A percentile compares a stretch with the other conserved stretches of the same genome.
Conservation (phyloP, 2,113 vertebrate species). For the Strix aluco region DNA sequence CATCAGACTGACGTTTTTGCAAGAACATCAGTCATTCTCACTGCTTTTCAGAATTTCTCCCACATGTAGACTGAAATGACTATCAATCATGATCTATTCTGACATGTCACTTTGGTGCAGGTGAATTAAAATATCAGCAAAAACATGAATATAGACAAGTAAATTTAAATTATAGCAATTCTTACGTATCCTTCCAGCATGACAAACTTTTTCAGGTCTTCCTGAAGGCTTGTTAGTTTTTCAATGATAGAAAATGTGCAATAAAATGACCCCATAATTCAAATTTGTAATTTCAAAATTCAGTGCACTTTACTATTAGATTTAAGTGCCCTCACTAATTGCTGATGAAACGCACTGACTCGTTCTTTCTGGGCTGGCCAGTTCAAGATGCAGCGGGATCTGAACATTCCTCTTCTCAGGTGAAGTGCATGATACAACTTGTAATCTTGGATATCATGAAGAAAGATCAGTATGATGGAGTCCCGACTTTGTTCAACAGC, state of each 20-base stretch:
- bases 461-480: constrained; percentile 90
- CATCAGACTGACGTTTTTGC: background rate
- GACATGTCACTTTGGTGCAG: background rate
- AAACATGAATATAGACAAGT: background rate
- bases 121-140: background rate
- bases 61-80: background rate
- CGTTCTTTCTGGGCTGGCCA: constrained; percentile 90
- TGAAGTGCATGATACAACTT: constrained; percentile 84
- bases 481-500: constrained; percentile 90
- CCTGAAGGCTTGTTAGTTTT: background rate
- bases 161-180: background rate
- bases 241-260: background rate
- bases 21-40: background rate
- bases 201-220: background rate
- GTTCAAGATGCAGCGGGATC: constrained; percentile 82
- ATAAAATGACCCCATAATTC: background rate
- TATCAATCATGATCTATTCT: background rate
- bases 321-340: constrained; percentile 86
- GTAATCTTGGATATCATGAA: constrained; percentile 90
- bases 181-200: background rate
- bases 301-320: constrained; percentile 76
- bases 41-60: background rate
- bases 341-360: constrained; percentile 83
- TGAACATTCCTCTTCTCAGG: constrained; percentile 92
- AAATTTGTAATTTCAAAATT: background rate